Evolutionary conservation across 2,113 vertebrate genomes (phyloP), one percentile per base, ranked within the genome.

Genomic region (Limnothrissa miodon): DNA sequence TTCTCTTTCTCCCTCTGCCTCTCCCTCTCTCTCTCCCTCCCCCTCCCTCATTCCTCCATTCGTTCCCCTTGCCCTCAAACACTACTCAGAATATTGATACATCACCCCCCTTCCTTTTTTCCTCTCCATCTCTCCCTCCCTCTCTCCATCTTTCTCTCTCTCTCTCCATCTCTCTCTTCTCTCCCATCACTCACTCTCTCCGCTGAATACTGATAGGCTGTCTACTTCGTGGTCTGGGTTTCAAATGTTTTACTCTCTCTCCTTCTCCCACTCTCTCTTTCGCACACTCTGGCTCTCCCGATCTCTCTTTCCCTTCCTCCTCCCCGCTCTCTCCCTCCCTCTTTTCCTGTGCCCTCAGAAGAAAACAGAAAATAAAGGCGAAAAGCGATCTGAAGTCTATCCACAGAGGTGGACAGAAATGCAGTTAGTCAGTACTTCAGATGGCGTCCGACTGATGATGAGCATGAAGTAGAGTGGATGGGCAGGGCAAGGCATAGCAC

Each of bases 11-110:
- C 82, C 88, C 59, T 10, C 25, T 23, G n/a, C 15, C 46, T 48
- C 82, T 70, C 88, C 87, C 87, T 85, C 90, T 87, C 89, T 86
- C 88, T 83, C 88, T 87, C 78, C 53, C 9, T 80, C 59, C 78
- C n/a, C 82, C 82, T 39, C 89, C 90, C 88, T 89, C 90, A 89
- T 91, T 93, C 92, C 92, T 92, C 89, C 87, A 90, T 94, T 95
- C 93, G 92, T 94, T 95, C 93, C 92, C 93, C 92, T 93, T 94
- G 93, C 93, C 93, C 93, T 95, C 94, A 95, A 94, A 94, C 94
- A 93, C 94, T 94, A 94, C 94, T 95, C 94, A 92, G 95, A 95
- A 95, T 95, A 95, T 95, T 95, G 95, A 95, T 95, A 95, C 95
- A 94, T 93, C 91, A 91, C 93, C 92, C 94, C 88, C 87, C 89